Conservation (phyloP, 1,140 invertebrate genomes). For the Zaprionus taronus region DNA sequence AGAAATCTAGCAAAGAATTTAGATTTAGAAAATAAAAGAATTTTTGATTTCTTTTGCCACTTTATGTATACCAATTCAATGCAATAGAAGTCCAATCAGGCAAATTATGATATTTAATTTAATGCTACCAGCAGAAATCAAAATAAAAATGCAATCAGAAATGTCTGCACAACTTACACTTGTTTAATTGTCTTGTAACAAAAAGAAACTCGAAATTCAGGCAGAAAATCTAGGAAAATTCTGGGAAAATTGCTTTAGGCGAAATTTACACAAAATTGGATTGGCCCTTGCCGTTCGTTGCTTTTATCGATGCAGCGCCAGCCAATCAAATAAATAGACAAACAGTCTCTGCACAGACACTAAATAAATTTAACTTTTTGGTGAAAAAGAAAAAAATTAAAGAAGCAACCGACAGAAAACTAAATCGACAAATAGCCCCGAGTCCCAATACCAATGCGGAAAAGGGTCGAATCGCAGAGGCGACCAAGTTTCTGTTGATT, state of each 20-base stretch:
- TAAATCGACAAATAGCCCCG: slow-evolving; percentile 33
- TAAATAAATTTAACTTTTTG: slow-evolving; percentile 58
- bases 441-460: slow-evolving; percentile 14
- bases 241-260: slow-evolving; percentile 21
- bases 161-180: neutral
- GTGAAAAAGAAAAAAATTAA: slow-evolving; percentile 13
- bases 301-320: slow-evolving; percentile 49
- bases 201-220: neutral
- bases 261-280: slow-evolving; percentile 46
- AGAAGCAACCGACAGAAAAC: slow-evolving; percentile 2
- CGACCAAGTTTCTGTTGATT: slow-evolving; percentile 32
- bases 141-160: slow-evolving; percentile 1
- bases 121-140: neutral
- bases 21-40: neutral
- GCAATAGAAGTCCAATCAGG: slow-evolving; percentile 1
- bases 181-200: neutral
- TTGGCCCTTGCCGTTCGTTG: slow-evolving; percentile 44
- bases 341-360: slow-evolving; percentile 49
- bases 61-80: slow-evolving; percentile 1
- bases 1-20: neutral
- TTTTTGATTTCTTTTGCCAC: neutral
- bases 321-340: slow-evolving; percentile 72
- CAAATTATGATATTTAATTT: slow-evolving; percentile 1
- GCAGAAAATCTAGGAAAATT: neutral
- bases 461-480: slow-evolving; percentile 18